These are phyloP conservation scores for Catharus bicknelli DNA, from an alignment of 2,113 vertebrate species.

Conservation along the genomic window DNA sequence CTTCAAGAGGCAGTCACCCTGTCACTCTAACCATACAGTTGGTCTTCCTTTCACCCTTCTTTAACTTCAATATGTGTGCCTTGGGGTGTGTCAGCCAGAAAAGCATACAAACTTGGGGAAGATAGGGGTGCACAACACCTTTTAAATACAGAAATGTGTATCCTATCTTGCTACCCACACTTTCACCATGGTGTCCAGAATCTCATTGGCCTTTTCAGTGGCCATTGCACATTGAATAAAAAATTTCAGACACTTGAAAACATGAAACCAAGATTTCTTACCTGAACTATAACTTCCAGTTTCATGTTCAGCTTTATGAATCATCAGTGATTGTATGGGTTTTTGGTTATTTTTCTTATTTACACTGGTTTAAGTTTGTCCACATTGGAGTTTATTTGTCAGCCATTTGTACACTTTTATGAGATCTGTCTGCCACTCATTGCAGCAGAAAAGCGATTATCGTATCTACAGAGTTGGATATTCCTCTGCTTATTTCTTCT, in stretches of 20 bases:
- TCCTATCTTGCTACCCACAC: background rate
- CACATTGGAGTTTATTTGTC: fast-evolving
- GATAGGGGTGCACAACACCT: background rate
- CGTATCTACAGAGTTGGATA: background rate
- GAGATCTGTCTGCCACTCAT: background rate
- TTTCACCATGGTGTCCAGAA: background rate
- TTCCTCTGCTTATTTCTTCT: background rate
- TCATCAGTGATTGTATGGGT: background rate
- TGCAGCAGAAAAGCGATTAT: background rate
- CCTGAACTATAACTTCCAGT: background rate
- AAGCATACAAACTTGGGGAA: background rate
- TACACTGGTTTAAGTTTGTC: background rate
- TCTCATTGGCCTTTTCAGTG: background rate
- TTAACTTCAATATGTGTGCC: background rate
- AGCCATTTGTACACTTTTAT: background rate
- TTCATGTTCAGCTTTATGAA: background rate
- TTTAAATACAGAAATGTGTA: background rate
- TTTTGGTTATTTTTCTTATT: background rate
- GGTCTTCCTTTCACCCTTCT: background rate
- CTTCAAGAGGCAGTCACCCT: background rate
- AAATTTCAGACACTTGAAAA: background rate
- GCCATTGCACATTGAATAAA: background rate
- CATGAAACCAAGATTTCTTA: background rate
- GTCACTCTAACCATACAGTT: background rate
- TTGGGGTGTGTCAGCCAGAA: background rate